These are phyloP conservation scores for Stomatorhinus walkeri DNA, from an alignment of 2,797 vertebrate genomes.

Conservation along the genomic window DNA sequence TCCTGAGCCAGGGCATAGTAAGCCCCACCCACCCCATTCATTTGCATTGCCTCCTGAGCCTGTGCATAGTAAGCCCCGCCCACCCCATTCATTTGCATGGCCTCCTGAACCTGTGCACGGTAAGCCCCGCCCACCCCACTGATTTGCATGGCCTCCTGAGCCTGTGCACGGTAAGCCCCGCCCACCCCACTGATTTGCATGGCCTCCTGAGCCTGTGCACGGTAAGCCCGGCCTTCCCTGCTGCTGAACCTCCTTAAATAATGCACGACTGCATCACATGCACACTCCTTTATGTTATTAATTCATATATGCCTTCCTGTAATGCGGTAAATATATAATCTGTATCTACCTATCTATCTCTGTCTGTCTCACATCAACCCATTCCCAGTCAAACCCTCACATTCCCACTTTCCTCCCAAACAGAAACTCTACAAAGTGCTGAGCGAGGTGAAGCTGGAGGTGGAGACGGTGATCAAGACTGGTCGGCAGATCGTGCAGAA, in stretches of 20 bases:
- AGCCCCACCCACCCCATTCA: slow-evolving; percentile 21
- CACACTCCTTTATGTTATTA: not conserved
- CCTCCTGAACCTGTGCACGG: slow-evolving; percentile 85
- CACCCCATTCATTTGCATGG: slow-evolving; percentile 45
- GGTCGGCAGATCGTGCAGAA: slow-evolving; percentile 97
- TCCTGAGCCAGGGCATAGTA: slow-evolving; percentile 86
- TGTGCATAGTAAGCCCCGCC: slow-evolving; percentile 76
- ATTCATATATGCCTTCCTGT: not conserved
- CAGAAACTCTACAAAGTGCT: slow-evolving; percentile 94
- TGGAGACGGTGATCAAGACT: slow-evolving; percentile 97
- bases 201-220: slow-evolving; percentile 74
- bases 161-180: slow-evolving; percentile 77
- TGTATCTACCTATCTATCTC: not conserved
- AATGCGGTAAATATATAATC: not conserved
- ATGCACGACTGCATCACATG: not conserved
- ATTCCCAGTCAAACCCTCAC: not conserved
- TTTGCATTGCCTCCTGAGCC: slow-evolving; percentile 68
- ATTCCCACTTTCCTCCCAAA: not conserved
- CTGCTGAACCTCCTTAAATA: not conserved
- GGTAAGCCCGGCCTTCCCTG: slow-evolving; percentile 54
- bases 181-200: not conserved
- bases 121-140: slow-evolving; percentile 42
- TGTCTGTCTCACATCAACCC: not conserved
- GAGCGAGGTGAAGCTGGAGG: slow-evolving; percentile 94
- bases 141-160: slow-evolving; percentile 49